Percentiles rank a stretch among this genome's conserved stretches.
phyloP scores from a whole-genome alignment of 1,140 invertebrate genomes.

The Hylaeus volcanicus region DNA sequence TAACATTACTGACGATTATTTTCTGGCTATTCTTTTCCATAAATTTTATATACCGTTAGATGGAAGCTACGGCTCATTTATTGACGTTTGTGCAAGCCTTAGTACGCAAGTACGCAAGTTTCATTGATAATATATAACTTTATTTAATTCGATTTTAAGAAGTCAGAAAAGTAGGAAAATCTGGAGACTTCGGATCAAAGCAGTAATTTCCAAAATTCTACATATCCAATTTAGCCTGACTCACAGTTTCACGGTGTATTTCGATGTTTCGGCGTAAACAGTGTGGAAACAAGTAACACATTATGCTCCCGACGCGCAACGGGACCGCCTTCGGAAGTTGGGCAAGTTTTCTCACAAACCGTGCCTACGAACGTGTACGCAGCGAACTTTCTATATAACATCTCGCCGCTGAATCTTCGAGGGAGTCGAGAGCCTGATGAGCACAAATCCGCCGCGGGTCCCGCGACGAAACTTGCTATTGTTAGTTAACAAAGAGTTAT shows the following conservation, averaged over 20 bases:
- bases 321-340: slow-evolving; percentile 5
- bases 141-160: too few species aligned
- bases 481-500: slow-evolving; percentile 54
- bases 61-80: too few species aligned
- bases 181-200: too few species aligned
- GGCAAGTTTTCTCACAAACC: slow-evolving; percentile 28
- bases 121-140: too few species aligned
- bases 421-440: slow-evolving; percentile 36
- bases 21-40: too few species aligned
- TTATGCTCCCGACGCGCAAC: neutral
- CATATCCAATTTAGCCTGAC: neutral
- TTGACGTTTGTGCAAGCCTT: too few species aligned
- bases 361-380: slow-evolving; percentile 44
- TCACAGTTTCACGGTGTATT: neutral
- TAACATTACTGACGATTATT: too few species aligned
- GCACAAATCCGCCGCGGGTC: slow-evolving; percentile 51
- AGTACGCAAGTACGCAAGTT: too few species aligned
- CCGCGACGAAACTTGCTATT: slow-evolving; percentile 49
- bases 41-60: too few species aligned
- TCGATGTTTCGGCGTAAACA: neutral
- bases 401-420: slow-evolving; percentile 34
- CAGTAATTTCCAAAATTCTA: neutral
- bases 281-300: slow-evolving; percentile 20
- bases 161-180: too few species aligned
- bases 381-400: slow-evolving; percentile 43